Evolutionary conservation across 2,888 invertebrate species (phyloP).

Genomic region (Temnothorax rugatulus): DNA sequence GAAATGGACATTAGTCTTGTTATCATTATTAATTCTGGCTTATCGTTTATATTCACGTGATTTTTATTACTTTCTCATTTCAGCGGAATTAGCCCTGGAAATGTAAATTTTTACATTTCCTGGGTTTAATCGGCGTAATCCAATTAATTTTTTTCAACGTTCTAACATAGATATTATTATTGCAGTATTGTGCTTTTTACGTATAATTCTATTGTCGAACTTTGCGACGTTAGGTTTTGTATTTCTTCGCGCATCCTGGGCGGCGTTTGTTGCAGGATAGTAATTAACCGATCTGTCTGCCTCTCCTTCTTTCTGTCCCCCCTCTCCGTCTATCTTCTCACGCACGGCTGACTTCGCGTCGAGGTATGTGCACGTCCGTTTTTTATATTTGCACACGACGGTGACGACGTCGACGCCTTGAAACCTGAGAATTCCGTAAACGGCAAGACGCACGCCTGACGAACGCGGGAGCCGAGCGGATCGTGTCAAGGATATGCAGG

Average conservation of each 20-base stretch:
- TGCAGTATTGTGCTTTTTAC: no score
- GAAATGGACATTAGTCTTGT: no score
- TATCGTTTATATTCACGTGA: background rate
- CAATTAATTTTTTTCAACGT: background rate
- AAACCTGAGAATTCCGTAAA: slow-evolving; percentile 66
- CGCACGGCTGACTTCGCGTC: slow-evolving; percentile 33
- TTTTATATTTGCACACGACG: slow-evolving; percentile 57
- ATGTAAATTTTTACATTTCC: background rate
- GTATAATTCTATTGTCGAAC: background rate
- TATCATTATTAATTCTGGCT: background rate
- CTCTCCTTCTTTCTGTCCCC: background rate
- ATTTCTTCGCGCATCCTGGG: background rate
- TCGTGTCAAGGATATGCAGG: slow-evolving; percentile 72
- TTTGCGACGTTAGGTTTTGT: background rate
- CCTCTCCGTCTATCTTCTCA: slow-evolving; percentile 42
- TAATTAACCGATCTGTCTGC: slow-evolving; percentile 30
- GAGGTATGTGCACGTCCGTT: slow-evolving; percentile 57
- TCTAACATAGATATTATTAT: background rate
- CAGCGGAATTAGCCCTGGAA: background rate
- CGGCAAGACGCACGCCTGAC: slow-evolving; percentile 52
- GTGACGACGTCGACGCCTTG: slow-evolving; percentile 54
- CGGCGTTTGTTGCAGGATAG: background rate
- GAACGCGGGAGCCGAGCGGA: slow-evolving; percentile 57
- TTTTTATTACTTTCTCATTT: background rate
- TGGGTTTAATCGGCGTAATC: background rate